Percentiles rank a stretch among this genome's conserved stretches.
Conservation (phyloP, 2,888 invertebrate genomes). For the Tinea semifulvella region DNA sequence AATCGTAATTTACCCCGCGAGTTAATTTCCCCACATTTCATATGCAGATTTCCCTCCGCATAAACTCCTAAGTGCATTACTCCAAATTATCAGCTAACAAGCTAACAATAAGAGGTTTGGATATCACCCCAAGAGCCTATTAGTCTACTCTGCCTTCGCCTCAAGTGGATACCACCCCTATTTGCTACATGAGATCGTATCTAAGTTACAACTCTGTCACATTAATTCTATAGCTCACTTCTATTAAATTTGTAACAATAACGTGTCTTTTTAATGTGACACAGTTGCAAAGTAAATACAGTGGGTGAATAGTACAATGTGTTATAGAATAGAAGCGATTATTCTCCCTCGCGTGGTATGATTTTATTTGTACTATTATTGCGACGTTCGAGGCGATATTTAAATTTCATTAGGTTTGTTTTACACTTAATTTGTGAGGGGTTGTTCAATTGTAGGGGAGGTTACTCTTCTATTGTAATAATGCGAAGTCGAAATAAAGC, state of each 20-base stretch:
- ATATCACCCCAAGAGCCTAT: conserved; percentile 57
- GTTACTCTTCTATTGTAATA: conserved; percentile 37
- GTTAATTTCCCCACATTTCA: conserved; percentile 15
- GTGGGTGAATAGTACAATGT: neutral
- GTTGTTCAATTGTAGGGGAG: conserved; percentile 47
- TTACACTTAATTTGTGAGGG: conserved; percentile 67
- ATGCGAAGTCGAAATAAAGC: neutral
- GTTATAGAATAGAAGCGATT: conserved; percentile 23
- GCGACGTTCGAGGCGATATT: conserved; percentile 55
- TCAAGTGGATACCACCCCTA: conserved; percentile 53
- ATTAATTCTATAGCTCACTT: conserved; percentile 21
- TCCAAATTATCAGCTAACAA: conserved; percentile 54
- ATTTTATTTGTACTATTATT: conserved; percentile 66
- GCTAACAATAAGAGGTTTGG: conserved; percentile 60
- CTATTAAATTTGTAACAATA: neutral
- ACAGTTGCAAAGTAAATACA: neutral
- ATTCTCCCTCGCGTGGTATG: conserved; percentile 54
- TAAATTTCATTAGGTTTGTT: conserved; percentile 68
- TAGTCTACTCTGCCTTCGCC: conserved; percentile 31
- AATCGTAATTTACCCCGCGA: neutral
- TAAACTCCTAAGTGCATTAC: conserved; percentile 44
- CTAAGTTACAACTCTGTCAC: conserved; percentile 43
- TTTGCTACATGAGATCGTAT: conserved; percentile 37
- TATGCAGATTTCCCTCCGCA: conserved; percentile 41
- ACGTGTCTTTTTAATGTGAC: conserved; percentile 14